phyloP scores from a whole-genome alignment of 2,113 vertebrate species.

The Corythoichthys haematopterus region DNA sequence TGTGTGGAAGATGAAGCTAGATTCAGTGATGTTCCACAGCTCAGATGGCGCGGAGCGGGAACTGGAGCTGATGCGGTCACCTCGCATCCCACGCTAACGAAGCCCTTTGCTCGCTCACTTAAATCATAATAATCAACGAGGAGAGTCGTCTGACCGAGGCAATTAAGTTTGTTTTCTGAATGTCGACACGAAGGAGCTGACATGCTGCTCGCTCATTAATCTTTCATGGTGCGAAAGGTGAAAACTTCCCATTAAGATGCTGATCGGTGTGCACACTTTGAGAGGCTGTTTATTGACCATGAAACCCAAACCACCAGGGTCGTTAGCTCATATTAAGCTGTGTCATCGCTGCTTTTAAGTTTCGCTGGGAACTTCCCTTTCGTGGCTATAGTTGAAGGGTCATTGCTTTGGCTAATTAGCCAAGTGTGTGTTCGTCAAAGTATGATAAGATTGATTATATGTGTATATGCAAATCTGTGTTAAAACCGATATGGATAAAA shows the following conservation, averaged over 20 bases:
- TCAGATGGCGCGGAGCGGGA: slow-evolving; percentile 49
- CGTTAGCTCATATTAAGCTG: slow-evolving; percentile 29
- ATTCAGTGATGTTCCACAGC: slow-evolving; percentile 41
- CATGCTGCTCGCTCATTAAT: slow-evolving; percentile 41
- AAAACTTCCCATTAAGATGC: slow-evolving; percentile 31
- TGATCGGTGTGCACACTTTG: slow-evolving; percentile 32
- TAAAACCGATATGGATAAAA: not conserved
- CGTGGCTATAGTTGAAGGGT: slow-evolving; percentile 27
- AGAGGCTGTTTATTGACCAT: slow-evolving; percentile 46
- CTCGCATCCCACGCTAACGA: slow-evolving; percentile 25
- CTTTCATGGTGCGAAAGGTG: slow-evolving; percentile 33
- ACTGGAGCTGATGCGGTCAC: slow-evolving; percentile 35
- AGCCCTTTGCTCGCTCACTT: slow-evolving; percentile 14
- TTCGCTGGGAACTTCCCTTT: slow-evolving; percentile 19
- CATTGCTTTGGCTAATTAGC: slow-evolving; percentile 56
- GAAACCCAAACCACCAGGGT: slow-evolving; percentile 33
- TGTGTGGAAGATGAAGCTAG: slow-evolving; percentile 58
- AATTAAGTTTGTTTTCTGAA: slow-evolving; percentile 60
- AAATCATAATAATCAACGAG: slow-evolving; percentile 55
- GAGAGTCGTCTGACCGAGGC: slow-evolving; percentile 20
- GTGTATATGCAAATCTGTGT: not conserved
- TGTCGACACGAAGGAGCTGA: slow-evolving; percentile 32
- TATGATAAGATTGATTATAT: not conserved
- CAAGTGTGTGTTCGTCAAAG: slow-evolving; percentile 15
- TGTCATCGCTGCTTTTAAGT: slow-evolving; percentile 33